Conservation (phyloP, 1,140 invertebrate species). For the Pogonomyrmex barbatus region DNA sequence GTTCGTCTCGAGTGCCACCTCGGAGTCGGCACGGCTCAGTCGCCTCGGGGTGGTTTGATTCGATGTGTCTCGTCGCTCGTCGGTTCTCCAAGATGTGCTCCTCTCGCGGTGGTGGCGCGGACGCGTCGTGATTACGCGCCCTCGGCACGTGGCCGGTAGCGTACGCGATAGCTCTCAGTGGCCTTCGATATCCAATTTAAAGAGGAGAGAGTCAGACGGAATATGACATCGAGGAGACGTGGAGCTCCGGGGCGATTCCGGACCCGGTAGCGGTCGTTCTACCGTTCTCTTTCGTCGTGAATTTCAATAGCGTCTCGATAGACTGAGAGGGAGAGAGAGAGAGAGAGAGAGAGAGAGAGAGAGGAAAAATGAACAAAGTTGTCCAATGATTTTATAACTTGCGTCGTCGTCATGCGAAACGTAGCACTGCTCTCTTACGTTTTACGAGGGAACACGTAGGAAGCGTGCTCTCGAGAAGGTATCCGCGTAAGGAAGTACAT, state of each 20-base stretch:
- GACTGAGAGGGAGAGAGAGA: neutral
- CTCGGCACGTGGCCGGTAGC: conserved; percentile 62
- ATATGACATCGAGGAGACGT: conserved; percentile 23
- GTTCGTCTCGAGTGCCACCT: conserved; percentile 23
- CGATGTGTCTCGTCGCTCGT: conserved; percentile 15
- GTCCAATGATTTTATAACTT: neutral
- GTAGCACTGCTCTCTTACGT: neutral
- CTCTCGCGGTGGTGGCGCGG: neutral
- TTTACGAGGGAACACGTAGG: neutral
- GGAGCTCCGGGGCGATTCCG: conserved; percentile 12
- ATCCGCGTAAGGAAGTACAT: no score
- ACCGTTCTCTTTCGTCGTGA: neutral
- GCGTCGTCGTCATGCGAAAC: neutral
- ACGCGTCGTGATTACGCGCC: conserved; percentile 38
- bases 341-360: neutral
- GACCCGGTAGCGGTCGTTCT: conserved; percentile 6
- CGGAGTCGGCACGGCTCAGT: conserved; percentile 53
- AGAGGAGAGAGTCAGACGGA: no score
- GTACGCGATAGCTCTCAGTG: neutral
- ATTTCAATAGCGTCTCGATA: neutral
- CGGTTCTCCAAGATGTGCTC: conserved; percentile 10
- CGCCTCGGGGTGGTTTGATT: conserved; percentile 69
- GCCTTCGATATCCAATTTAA: no score
- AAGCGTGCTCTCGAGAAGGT: neutral
- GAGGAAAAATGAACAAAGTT: neutral